Evolutionary conservation across 2,888 invertebrate genomes (phyloP).

Genomic region (Lacanobia oleracea): DNA sequence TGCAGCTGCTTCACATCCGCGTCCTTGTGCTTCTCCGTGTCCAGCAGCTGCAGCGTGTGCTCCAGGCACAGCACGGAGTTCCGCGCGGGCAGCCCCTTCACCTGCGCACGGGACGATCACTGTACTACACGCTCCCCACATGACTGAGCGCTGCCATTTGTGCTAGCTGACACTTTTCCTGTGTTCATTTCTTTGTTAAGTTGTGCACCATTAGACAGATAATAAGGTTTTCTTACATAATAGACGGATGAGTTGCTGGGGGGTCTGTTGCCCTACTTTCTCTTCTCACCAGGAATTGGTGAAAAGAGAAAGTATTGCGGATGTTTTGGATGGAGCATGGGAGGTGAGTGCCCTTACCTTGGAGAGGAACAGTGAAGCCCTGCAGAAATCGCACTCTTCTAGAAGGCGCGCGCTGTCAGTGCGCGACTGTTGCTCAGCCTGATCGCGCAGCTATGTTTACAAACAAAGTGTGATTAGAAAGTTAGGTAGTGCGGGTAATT

Average conservation of each 20-base stretch:
- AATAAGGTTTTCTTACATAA: background rate
- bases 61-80: background rate
- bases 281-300: too few relatives aligned
- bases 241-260: too few relatives aligned
- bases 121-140: too few relatives aligned
- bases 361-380: constrained; percentile 95
- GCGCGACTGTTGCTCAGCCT: constrained; percentile 33
- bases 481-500: background rate
- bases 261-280: too few relatives aligned
- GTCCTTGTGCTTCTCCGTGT: too few relatives aligned
- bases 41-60: background rate
- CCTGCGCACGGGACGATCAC: background rate
- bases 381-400: constrained; percentile 96
- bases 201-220: too few relatives aligned
- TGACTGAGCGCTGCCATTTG: too few relatives aligned
- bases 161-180: too few relatives aligned
- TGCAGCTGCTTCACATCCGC: background rate
- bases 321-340: too few relatives aligned
- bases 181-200: background rate
- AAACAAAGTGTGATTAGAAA: background rate
- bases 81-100: background rate
- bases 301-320: too few relatives aligned
- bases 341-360: constrained; percentile 89
- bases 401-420: constrained; percentile 70
- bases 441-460: constrained; percentile 1